Evolutionary conservation across 2,888 invertebrate species (phyloP), one percentile per base, ranked within the genome.

Genomic region (Azorinus chamasolen): DNA sequence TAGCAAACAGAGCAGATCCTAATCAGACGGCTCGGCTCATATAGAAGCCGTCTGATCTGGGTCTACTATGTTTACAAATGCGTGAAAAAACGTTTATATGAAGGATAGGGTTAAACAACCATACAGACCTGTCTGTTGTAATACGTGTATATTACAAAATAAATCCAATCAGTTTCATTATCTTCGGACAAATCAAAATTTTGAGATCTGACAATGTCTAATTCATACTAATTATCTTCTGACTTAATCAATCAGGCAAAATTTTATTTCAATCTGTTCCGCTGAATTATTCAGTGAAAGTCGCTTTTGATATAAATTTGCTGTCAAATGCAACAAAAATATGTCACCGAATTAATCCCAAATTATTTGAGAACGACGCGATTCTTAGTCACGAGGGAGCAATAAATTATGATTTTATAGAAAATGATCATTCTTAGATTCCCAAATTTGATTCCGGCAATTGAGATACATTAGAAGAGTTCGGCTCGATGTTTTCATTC

Each of bases 391-490:
- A 39, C 72, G 1, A n/a, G 59, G 64, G 72, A 53, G 22, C 59
- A 20, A 64, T 64, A 53, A 51, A 72, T 58, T 58, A 64, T 58
- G 32, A 71, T 65, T 51, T 59, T 32, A 32, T 58, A 71, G n/a
- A 58, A 43, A 58, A 43, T 59, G 58, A 53, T 64, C 59, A 32
- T 48, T 65, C 24, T 3, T 43, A 39, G 53, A 50, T 22, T 58
- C 57, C 32, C 51, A 59, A 59, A 64, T 72, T 72, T 72, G 72
- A 72, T 72, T 72, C 64, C 59, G 27, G 46, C 57, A 72, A 72
- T 72, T 64, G 72, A 72, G 59, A 59, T 50, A 50, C 50, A 50
- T 50, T 50, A 50, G 50, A 32, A 32, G 32, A 32, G 32, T 32
- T 32, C 32, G 32, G 10, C 32, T 32, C 32, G 32, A 32, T 32